These are phyloP conservation scores for Idaea dimidiata DNA, from an alignment of 2,888 invertebrate species.

Conservation along the genomic window DNA sequence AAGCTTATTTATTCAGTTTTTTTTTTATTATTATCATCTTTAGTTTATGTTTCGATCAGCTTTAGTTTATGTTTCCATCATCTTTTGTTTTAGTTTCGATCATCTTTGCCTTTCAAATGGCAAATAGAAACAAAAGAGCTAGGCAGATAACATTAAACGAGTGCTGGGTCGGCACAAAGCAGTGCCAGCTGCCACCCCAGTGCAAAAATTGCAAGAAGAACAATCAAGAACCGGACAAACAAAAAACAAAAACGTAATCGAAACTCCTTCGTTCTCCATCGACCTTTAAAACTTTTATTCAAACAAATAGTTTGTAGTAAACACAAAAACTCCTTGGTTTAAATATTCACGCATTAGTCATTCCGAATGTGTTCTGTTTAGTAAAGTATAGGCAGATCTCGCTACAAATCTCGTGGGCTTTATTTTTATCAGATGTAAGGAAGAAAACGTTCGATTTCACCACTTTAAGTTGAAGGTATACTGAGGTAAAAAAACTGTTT, in stretches of 20 bases:
- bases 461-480: constrained; percentile 20
- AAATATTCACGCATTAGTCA: constrained; percentile 2
- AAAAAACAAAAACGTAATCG: not conserved
- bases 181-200: too few relatives aligned
- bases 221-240: not conserved
- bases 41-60: too few relatives aligned
- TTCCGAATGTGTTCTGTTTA: constrained; percentile 19
- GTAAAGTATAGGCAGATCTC: constrained; percentile 27
- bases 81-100: too few relatives aligned
- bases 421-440: constrained; percentile 61
- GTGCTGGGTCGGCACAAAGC: too few relatives aligned
- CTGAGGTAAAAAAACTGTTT: constrained; percentile 6
- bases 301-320: not conserved
- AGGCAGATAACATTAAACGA: too few relatives aligned
- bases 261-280: not conserved
- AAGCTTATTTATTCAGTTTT: too few relatives aligned
- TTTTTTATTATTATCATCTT: too few relatives aligned
- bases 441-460: constrained; percentile 53
- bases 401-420: constrained; percentile 51
- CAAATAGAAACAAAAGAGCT: too few relatives aligned
- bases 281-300: not conserved
- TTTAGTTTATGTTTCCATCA: too few relatives aligned
- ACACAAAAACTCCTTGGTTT: constrained; percentile 1
- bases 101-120: too few relatives aligned
- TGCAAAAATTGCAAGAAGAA: too few relatives aligned